Conservation (phyloP, 2,113 vertebrate species). For the Struthio camelus region DNA sequence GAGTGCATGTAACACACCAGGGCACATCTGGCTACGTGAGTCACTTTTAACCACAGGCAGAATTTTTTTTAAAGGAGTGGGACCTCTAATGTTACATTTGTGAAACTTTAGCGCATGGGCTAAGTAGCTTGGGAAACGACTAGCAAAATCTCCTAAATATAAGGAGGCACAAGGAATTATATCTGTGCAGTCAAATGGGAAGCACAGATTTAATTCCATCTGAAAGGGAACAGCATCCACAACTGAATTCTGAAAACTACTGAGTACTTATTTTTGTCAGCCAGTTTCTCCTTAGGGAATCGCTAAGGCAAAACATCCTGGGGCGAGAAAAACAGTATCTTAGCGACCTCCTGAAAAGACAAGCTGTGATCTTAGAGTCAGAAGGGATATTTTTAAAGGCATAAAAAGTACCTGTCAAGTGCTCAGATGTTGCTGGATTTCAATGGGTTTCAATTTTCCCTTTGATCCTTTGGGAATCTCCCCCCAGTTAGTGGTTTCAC, state of each 20-base stretch:
- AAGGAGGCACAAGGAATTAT: neutral
- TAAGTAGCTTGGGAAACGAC: neutral
- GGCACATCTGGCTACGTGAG: conserved; percentile 4
- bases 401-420: neutral
- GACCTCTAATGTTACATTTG: neutral
- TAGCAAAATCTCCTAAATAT: neutral
- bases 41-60: neutral
- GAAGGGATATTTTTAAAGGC: neutral
- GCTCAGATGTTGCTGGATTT: neutral
- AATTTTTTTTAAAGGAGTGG: neutral
- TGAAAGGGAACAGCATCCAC: neutral
- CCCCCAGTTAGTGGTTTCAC: neutral
- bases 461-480: neutral
- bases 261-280: neutral
- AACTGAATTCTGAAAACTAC: neutral
- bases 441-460: neutral
- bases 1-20: neutral
- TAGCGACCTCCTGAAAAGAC: neutral
- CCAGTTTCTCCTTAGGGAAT: neutral
- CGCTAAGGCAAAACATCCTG: neutral
- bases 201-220: neutral
- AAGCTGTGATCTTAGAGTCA: neutral
- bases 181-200: neutral
- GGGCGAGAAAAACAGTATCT: neutral
- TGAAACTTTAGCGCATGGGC: neutral